These are phyloP conservation scores for Oeneis ivallda DNA, from an alignment of 2,888 invertebrate genomes.

Conservation along the genomic window DNA sequence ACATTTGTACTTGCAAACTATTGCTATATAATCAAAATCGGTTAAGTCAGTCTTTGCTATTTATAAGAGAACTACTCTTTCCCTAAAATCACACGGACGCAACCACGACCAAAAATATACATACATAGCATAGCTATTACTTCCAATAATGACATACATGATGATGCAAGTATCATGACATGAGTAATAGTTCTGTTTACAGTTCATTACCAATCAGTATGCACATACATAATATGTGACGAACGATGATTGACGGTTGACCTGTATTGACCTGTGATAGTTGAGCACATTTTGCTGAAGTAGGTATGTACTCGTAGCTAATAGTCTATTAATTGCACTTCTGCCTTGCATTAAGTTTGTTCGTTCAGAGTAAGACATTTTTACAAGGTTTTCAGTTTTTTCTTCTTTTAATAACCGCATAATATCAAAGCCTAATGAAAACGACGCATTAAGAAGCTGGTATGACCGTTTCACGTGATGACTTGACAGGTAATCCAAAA, in stretches of 20 bases:
- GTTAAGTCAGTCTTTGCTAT: too few species aligned
- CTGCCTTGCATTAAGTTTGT: background rate
- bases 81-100: too few species aligned
- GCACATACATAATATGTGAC: constrained; percentile 10
- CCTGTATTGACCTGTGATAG: constrained; percentile 20
- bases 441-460: background rate
- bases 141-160: background rate
- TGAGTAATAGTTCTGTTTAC: constrained; percentile 28
- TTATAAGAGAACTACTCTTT: too few species aligned
- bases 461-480: too few species aligned
- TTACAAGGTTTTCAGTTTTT: background rate
- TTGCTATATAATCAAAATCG: too few species aligned
- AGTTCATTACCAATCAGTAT: constrained; percentile 22
- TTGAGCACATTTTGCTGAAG: background rate
- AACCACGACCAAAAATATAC: background rate
- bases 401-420: background rate
- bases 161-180: constrained; percentile 10
- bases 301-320: background rate
- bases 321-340: background rate
- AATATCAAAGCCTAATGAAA: background rate
- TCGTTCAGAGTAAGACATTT: background rate
- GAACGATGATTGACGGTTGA: constrained; percentile 24
- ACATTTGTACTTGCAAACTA: too few species aligned
- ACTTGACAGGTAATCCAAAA: too few species aligned
- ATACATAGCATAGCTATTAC: background rate